These are phyloP conservation scores for Hemaris fuciformis DNA, from an alignment of 2,888 invertebrate genomes.

Conservation along the genomic window DNA sequence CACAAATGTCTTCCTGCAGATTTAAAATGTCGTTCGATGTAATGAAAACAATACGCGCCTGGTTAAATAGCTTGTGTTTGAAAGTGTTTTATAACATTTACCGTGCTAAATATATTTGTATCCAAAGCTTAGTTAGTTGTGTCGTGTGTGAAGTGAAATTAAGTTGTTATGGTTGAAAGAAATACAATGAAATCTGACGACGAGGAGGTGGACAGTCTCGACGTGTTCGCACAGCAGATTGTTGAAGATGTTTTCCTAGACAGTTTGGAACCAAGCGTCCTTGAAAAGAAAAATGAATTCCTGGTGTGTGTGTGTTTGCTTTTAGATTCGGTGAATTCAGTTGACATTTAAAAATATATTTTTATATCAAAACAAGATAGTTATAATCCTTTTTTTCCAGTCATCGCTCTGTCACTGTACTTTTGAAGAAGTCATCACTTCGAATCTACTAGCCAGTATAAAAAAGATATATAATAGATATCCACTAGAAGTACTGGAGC, in stretches of 20 bases:
- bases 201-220: constrained; percentile 67
- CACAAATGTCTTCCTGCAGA: constrained; percentile 40
- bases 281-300: constrained; percentile 55
- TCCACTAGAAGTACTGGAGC: no score
- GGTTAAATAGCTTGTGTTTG: not conserved
- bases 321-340: not conserved
- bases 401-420: no score
- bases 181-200: constrained; percentile 62
- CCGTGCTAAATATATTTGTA: not conserved
- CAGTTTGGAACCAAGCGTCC: constrained; percentile 62
- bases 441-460: no score
- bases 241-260: constrained; percentile 62
- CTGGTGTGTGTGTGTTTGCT: constrained; percentile 43
- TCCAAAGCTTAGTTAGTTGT: not conserved
- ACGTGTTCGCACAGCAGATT: constrained; percentile 54
- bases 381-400: no score
- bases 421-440: no score
- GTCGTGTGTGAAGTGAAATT: constrained; percentile 11
- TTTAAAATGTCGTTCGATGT: constrained; percentile 55
- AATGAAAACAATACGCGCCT: constrained; percentile 24
- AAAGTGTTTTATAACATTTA: not conserved
- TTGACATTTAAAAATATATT: no score
- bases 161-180: constrained; percentile 62
- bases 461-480: no score
- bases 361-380: no score